These are phyloP conservation scores for Trypoxylus dichotomus DNA, from an alignment of 1,140 invertebrate genomes.

Conservation along the genomic window DNA sequence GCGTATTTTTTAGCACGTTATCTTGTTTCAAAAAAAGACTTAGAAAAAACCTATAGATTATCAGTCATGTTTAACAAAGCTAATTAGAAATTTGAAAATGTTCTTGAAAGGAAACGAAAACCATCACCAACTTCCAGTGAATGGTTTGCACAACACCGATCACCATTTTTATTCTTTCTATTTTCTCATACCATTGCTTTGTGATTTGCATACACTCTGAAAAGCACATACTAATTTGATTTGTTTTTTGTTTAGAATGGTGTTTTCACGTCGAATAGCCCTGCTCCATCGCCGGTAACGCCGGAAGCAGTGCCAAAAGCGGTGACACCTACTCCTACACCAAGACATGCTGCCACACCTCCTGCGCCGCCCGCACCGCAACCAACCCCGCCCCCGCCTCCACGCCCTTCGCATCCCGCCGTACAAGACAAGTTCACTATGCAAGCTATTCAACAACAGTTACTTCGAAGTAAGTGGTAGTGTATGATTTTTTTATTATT, in stretches of 20 bases:
- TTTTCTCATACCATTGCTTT: background rate
- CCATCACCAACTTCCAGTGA: no score
- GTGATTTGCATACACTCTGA: background rate
- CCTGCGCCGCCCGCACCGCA: slow-evolving; percentile 50
- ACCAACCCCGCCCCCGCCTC: slow-evolving; percentile 48
- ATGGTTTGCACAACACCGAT: no score
- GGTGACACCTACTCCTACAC: slow-evolving; percentile 59
- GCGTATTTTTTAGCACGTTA: no score
- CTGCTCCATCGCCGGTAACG: slow-evolving; percentile 51
- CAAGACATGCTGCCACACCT: slow-evolving; percentile 56
- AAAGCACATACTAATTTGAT: background rate
- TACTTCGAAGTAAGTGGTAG: slow-evolving; percentile 65
- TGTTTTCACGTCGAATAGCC: slow-evolving; percentile 51
- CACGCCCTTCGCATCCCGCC: slow-evolving; percentile 50
- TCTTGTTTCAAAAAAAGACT: no score
- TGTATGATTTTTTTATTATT: slow-evolving; percentile 9
- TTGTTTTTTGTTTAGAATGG: slow-evolving; percentile 46
- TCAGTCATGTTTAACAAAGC: no score
- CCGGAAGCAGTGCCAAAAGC: slow-evolving; percentile 59
- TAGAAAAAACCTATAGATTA: no score
- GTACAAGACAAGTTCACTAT: slow-evolving; percentile 71
- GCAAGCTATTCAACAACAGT: slow-evolving; percentile 78
- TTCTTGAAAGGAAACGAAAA: no score
- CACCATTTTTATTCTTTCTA: background rate
- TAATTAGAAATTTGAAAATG: no score